Conservation (phyloP, 2,113 vertebrate species). For the Tragelaphus buxtoni region DNA sequence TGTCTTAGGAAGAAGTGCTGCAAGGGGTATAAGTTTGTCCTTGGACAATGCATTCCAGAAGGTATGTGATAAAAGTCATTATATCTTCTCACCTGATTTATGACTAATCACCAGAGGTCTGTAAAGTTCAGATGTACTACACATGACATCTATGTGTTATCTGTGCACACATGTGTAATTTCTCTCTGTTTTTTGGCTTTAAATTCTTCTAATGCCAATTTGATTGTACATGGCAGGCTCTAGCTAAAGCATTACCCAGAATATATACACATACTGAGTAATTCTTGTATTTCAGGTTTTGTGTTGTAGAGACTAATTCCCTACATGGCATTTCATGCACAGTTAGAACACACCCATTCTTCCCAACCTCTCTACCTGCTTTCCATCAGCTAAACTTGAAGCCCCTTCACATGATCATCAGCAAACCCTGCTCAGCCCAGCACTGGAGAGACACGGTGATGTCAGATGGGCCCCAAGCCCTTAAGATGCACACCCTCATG, state of each 20-base stretch:
- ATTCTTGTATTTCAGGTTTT: neutral
- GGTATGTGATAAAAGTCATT: slow-evolving; percentile 83
- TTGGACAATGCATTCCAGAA: slow-evolving; percentile 99
- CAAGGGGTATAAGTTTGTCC: slow-evolving; percentile 96
- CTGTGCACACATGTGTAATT: neutral
- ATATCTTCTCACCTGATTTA: neutral
- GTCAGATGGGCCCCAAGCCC: neutral
- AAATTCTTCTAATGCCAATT: neutral
- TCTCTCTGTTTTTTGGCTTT: neutral
- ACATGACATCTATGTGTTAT: too few species aligned
- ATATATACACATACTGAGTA: neutral
- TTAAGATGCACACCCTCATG: accelerated
- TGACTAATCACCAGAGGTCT: neutral
- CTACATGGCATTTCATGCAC: neutral
- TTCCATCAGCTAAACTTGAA: neutral
- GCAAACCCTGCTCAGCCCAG: neutral
- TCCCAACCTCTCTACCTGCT: neutral
- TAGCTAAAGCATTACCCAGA: neutral
- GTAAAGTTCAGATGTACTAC: neutral
- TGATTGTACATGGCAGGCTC: neutral
- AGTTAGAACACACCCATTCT: neutral
- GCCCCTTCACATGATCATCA: neutral
- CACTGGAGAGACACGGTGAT: neutral
- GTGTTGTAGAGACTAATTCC: neutral
- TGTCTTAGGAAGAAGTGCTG: slow-evolving; percentile 97